Evolutionary conservation across 1,140 invertebrate species (phyloP), one percentile per base, ranked within the genome.

Genomic region (Triops cancriformis): DNA sequence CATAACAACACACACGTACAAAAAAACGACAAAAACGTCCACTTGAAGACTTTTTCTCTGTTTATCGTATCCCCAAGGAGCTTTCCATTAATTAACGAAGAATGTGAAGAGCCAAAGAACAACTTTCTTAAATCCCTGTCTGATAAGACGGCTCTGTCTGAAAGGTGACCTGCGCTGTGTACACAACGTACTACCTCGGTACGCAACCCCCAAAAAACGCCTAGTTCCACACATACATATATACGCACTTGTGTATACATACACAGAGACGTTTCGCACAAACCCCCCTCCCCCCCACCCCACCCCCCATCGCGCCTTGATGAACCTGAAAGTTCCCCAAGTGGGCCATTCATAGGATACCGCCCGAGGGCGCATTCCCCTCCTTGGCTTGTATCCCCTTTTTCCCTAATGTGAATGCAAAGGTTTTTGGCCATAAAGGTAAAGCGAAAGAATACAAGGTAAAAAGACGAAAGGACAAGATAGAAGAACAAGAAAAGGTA

Each of bases 281-380:
- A 64, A 9, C 51, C 51, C 51, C 51, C 31, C 2, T 4, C 31
- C 51, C 51, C 51, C 51, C 51, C n/a, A n/a, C n/a, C n/a, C 31
- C 2, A 37, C 31, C 51, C 51, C 51, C 51, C 51, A 64, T 64
- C 51, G 51, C 14, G 9, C 51, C 51, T 64, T 64, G 51, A 64
- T 64, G 51, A 64, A 64, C 51, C 51, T n/a, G 31, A 37, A 37
- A 37, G 31, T 37, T 37, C 23, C 51, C 51, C 51, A 64, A 64
- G 51, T 64, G 51, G 31, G 51, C 51, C 51, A 64, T 64, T 64
- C 51, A 64, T 64, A 64, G 51, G 51, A 64, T 64, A 64, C 51
- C n/a, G 51, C 51, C 51, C 14, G 51, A 64, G 51, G 51, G 51
- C 51, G 23, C 51, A 64, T 64, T 64, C 51, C 51, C 51, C 51